Evolutionary conservation across 2,797 vertebrate genomes (phyloP).

Genomic region (Eulemur albifrons): DNA sequence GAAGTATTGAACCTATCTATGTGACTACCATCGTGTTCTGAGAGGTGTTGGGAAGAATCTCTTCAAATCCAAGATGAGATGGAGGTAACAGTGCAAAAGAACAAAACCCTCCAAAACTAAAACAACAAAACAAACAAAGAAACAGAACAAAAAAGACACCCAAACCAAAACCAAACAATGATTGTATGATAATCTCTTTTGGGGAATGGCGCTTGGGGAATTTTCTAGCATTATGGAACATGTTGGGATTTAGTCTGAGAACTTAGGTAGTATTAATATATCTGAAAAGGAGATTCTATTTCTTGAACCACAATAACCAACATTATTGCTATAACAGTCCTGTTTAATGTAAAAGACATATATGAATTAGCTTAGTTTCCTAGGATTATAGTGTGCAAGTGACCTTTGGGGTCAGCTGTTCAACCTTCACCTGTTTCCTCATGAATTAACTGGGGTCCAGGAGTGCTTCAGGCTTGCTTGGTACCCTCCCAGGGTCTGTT

Average conservation of each 20-base stretch:
- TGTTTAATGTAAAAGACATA: not conserved
- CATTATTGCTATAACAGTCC: not conserved
- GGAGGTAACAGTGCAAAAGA: not conserved
- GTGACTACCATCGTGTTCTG: fast-evolving
- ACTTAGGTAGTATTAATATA: not conserved
- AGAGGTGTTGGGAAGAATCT: not conserved
- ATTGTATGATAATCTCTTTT: not conserved
- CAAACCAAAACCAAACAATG: not conserved
- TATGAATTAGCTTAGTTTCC: not conserved
- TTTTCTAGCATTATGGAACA: not conserved
- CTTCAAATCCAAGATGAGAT: not conserved
- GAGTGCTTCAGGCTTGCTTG: fast-evolving
- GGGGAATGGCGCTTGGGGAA: not conserved
- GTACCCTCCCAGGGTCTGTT: fast-evolving
- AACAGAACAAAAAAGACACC: not conserved
- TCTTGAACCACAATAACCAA: not conserved
- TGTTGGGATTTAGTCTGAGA: not conserved
- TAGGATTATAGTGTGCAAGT: not conserved
- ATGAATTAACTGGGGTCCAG: not conserved
- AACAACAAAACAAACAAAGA: not conserved
- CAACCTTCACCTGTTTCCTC: too few relatives aligned
- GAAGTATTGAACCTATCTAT: not conserved
- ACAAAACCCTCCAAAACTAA: not conserved
- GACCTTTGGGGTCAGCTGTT: not conserved
- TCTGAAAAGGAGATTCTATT: not conserved